Evolutionary conservation across 2,797 vertebrate genomes (phyloP), one percentile per base, ranked within the genome.

Genomic region (Numenius phaeopus): DNA sequence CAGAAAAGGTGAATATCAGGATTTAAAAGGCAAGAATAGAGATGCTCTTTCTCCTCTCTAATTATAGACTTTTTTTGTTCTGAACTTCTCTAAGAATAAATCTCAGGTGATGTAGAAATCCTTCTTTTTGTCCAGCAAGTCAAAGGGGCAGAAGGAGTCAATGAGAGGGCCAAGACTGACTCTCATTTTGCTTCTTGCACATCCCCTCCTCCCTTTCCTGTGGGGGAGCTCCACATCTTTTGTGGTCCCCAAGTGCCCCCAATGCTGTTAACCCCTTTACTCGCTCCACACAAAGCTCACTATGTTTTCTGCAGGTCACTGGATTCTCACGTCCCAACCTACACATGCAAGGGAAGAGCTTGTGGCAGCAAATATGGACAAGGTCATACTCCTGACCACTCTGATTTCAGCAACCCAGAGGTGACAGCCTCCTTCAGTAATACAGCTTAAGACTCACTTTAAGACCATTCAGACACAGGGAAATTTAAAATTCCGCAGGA

Each of bases 281-380:
- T 87, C 40, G 5, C 21, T 89, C 32, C 50, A 52, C 7, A 4
- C 2, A 61, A n/a, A 66, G 5, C 32, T 73, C 81, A 40, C 6
- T 23, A 12, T 40, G 6, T 62, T 92, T 87, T 22, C 37, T 84
- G 30, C 40, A 55, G 4, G 32, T 87, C 40, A 27, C 8, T 71
- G 40, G 34, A 67, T 75, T 39, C 6, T 70, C 29, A 24, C 0
- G 0, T 49, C 42, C 42, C 50, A 89, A 4, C 15, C 14, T 32
- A 15, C 9, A 54, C 11, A 22, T 0, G 0, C 3, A 2, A 78
- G 71, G 32, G 21, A 89, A 83, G 49, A 61, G 6, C 7, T 64
- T 73, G 20, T 66, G 66, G n/a, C 24, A 87, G n/a, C 20, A 42
- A 89, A 47, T 49, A n/a, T 7, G 16, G 39, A 32, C 27, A 65